Base-by-base conservation (phyloP, 92 coral and sea anemone species). In the Diadumene lineata region DNA sequence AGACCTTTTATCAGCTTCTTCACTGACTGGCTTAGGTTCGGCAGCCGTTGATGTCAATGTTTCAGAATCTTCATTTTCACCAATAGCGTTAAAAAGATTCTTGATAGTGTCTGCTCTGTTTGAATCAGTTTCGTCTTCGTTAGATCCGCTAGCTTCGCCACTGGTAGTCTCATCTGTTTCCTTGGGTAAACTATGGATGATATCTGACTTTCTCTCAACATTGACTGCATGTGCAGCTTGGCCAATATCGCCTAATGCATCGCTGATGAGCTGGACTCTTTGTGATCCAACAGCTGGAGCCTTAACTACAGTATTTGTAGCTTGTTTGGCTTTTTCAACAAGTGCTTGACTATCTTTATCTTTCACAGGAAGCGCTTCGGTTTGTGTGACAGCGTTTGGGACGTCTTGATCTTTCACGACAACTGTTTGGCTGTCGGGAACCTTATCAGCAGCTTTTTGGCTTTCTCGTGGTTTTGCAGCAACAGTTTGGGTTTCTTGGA, bases 161-260 rank as follows among this genome's bases (percentile, higher is more conserved):
- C 51, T 44, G 17, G 24, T 58, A 13, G 70, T 34, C 21, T 83
- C 81, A 23, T 83, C 85, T 11, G 78, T 34, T 32, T 74, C 58
- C 58, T 76, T 76, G 17, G 88, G 88, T 58, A 87, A 86, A 68
- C 88, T 83, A 68, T 76, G 86, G 43, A 87, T 88, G n/a, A 84
- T 81, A 70, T 93, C 90, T 61, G 92, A 86, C 75, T 86, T 92
- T 61, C 72, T 82, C 64, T 89, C 92, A 11, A 84, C 88, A 31
- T 79, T 53, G 26, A 72, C 78, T 27, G 80, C 87, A 56, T 85
- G 88, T 28, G 92, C 91, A 0, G 90, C 89, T 57, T 77, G 68
- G 56, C 90, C 94, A 58, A 88, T 77, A 77, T 86, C 93, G 43
- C 72, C 91, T 70, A 92, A 65, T 0, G 94, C 74, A 23, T 86